These are phyloP conservation scores for Drosophila mercatorum DNA, from an alignment of 2,888 invertebrate genomes.

Conservation along the genomic window DNA sequence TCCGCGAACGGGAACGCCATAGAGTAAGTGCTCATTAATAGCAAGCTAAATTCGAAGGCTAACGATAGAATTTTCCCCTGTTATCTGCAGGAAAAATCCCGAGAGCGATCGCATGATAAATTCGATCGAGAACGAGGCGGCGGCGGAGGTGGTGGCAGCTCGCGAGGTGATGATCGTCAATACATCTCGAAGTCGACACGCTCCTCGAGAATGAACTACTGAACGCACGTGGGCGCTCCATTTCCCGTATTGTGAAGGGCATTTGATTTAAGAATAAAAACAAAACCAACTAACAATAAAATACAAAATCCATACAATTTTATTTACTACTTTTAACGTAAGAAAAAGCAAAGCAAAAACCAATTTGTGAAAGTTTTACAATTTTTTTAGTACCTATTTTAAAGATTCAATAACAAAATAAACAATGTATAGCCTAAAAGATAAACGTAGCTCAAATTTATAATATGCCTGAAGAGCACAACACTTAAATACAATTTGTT, in stretches of 20 bases:
- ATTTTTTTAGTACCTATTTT: constrained; percentile 53
- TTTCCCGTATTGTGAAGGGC: constrained; percentile 39
- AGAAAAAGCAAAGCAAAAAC: constrained; percentile 11
- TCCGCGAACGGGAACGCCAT: constrained; percentile 88
- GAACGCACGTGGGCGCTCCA: constrained; percentile 15
- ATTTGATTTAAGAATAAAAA: constrained; percentile 56
- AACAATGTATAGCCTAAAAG: constrained; percentile 41
- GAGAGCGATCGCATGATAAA: constrained; percentile 91
- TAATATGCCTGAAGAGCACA: neutral
- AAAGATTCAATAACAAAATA: constrained; percentile 31
- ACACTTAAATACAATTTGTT: neutral
- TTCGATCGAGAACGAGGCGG: constrained; percentile 86
- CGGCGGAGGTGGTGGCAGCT: constrained; percentile 36
- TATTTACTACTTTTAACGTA: constrained; percentile 39
- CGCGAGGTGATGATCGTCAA: constrained; percentile 87
- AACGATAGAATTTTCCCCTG: neutral
- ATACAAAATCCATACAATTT: constrained; percentile 28
- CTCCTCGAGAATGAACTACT: constrained; percentile 73
- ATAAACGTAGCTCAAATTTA: neutral
- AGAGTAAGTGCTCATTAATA: constrained; percentile 86
- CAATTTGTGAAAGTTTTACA: constrained; percentile 52
- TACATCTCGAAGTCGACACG: constrained; percentile 87
- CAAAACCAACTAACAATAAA: constrained; percentile 14
- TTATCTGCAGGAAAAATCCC: constrained; percentile 89
- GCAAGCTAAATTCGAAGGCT: neutral